These are phyloP conservation scores for Cheirogaleus major DNA, from an alignment of 2,797 vertebrate genomes.

Conservation along the genomic window DNA sequence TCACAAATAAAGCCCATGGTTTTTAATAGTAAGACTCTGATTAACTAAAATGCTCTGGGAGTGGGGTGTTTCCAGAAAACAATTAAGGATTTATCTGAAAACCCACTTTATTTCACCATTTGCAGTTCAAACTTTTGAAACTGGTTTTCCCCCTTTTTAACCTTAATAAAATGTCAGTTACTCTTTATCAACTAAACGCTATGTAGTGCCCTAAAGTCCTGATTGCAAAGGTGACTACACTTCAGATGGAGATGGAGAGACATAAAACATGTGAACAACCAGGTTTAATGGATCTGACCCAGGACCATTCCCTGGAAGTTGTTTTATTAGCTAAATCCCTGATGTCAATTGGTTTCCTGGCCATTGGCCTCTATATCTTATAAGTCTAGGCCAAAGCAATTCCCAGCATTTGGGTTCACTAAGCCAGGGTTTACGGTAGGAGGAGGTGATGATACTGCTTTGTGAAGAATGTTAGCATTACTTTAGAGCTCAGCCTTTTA, in stretches of 20 bases:
- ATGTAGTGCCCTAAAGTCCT: background rate
- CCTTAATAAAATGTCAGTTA: slow-evolving; percentile 22
- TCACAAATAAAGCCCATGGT: background rate
- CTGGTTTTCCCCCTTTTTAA: background rate
- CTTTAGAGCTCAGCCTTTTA: background rate
- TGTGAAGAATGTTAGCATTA: background rate
- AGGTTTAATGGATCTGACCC: slow-evolving; percentile 55
- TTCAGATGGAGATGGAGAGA: slow-evolving; percentile 10
- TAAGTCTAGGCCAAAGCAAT: slow-evolving; percentile 50
- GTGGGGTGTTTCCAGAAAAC: background rate
- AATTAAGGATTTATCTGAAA: background rate
- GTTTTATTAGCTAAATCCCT: slow-evolving; percentile 65
- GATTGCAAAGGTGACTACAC: background rate
- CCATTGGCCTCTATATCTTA: slow-evolving; percentile 40
- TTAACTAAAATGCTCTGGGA: slow-evolving; percentile 33
- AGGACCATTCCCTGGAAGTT: slow-evolving; percentile 1
- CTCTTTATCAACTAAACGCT: background rate
- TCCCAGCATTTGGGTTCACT: slow-evolving; percentile 36
- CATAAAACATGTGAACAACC: slow-evolving; percentile 34
- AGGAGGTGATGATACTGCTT: background rate
- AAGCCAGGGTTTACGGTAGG: slow-evolving; percentile 4
- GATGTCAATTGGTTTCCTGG: slow-evolving; percentile 12
- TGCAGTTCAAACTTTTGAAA: background rate
- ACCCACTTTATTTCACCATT: slow-evolving; percentile 21
- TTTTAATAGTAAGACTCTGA: slow-evolving; percentile 44